Evolutionary conservation across 92 coral and sea anemone species (phyloP).

Genomic region (Phenganax stokvisi): DNA sequence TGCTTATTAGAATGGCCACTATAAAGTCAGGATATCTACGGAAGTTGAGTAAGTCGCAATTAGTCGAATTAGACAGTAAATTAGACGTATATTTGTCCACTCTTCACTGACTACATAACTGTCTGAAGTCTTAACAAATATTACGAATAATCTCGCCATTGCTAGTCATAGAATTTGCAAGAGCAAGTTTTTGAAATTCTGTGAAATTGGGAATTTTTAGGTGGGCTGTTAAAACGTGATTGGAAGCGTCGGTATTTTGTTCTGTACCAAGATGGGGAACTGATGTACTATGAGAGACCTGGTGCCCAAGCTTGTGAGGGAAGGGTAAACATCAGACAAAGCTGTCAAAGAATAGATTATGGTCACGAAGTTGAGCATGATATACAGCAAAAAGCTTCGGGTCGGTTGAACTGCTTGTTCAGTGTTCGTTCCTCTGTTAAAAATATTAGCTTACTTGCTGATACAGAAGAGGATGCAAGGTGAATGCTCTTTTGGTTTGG

Average conservation of each 20-base stretch:
- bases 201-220: conserved; percentile 21
- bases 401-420: conserved; percentile 63
- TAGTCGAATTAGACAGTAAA: no score
- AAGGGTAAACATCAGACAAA: conserved; percentile 67
- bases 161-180: neutral
- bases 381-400: conserved; percentile 62
- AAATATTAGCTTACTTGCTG: conserved; percentile 80
- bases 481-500: conserved; percentile 8
- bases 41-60: conserved; percentile 65
- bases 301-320: conserved; percentile 79
- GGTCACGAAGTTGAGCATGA: conserved; percentile 76
- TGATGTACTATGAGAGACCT: conserved; percentile 81
- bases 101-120: no score
- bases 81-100: no score
- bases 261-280: conserved; percentile 84
- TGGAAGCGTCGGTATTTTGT: conserved; percentile 93
- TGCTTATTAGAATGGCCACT: conserved; percentile 62
- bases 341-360: conserved; percentile 72
- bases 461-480: conserved; percentile 83
- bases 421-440: conserved; percentile 74
- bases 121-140: neutral
- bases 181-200: neutral
- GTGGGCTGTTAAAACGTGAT: conserved; percentile 87
- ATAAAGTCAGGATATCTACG: conserved; percentile 82
- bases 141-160: neutral